Conservation (phyloP, 2,113 vertebrate species). For the Condylura cristata region DNA sequence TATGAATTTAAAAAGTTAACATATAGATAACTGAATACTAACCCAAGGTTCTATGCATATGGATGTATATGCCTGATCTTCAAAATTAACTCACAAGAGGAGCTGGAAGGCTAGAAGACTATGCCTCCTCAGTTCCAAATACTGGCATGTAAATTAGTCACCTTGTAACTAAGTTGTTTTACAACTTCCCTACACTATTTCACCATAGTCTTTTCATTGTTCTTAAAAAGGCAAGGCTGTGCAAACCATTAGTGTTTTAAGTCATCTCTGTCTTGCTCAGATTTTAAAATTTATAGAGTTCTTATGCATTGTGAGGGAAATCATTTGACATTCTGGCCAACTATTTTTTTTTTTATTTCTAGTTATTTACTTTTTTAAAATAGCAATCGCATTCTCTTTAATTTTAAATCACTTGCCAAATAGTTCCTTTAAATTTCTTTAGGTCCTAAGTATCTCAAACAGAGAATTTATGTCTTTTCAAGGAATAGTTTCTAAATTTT, state of each 20-base stretch:
- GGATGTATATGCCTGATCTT: conserved; percentile 1
- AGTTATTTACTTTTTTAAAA: neutral
- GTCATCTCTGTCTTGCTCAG: neutral
- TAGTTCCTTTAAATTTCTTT: conserved; percentile 10
- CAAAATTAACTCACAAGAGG: neutral
- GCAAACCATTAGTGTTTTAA: neutral
- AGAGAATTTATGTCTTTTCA: conserved; percentile 13
- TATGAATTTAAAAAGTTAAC: neutral
- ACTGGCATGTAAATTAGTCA: neutral
- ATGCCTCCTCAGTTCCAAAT: neutral
- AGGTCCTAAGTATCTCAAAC: neutral
- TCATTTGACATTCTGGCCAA: neutral
- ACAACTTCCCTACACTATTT: neutral
- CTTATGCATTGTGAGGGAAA: neutral
- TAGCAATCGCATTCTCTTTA: neutral
- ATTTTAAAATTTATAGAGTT: neutral
- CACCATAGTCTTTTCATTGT: neutral
- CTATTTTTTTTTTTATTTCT: neutral
- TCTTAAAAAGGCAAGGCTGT: neutral
- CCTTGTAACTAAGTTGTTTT: neutral
- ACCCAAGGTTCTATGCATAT: neutral
- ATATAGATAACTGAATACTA: neutral
- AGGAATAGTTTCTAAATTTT: neutral
- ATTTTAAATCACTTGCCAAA: conserved; percentile 30
- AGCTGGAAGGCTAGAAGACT: neutral